A percentile compares a stretch with the other conserved stretches of the same genome.
These are phyloP conservation scores for Lucilia sericata DNA, from an alignment of 1,140 invertebrate species.

Conservation along the genomic window DNA sequence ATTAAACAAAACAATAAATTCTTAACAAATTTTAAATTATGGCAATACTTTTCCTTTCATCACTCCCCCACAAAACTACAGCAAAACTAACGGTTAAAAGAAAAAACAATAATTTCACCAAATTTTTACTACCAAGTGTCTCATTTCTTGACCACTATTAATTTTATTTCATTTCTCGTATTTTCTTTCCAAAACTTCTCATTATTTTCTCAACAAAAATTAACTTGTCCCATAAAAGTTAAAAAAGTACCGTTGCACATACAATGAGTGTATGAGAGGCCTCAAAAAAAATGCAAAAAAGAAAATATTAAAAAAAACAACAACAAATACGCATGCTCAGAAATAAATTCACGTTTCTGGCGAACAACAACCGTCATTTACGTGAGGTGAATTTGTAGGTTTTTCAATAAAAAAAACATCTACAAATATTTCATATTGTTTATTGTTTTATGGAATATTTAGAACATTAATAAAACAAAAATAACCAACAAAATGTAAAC, in stretches of 20 bases:
- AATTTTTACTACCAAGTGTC: not conserved
- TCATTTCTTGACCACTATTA: not conserved
- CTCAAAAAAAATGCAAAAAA: not conserved
- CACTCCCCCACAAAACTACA: not conserved
- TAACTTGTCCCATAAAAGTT: conserved; percentile 10
- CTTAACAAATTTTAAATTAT: not conserved
- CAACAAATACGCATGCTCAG: conserved; percentile 19
- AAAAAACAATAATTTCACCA: not conserved
- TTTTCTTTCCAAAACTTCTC: not conserved
- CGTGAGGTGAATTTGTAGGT: conserved; percentile 2
- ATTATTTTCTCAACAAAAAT: conserved; percentile 18
- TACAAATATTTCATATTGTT: not conserved
- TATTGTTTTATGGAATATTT: conserved; percentile 34
- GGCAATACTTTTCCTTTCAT: not conserved
- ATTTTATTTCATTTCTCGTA: not conserved
- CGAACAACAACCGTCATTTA: not conserved
- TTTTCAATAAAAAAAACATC: not conserved
- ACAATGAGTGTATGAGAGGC: conserved; percentile 3
- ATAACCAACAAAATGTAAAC: not conserved
- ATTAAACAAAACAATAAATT: too few species aligned
- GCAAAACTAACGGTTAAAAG: not conserved
- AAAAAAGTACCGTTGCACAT: conserved; percentile 17
- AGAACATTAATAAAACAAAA: conserved; percentile 24
- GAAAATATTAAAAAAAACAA: not conserved
- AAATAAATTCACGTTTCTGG: conserved; percentile 25